phyloP scores from a whole-genome alignment of 2,888 invertebrate species.

The Microctonus hyperodae region DNA sequence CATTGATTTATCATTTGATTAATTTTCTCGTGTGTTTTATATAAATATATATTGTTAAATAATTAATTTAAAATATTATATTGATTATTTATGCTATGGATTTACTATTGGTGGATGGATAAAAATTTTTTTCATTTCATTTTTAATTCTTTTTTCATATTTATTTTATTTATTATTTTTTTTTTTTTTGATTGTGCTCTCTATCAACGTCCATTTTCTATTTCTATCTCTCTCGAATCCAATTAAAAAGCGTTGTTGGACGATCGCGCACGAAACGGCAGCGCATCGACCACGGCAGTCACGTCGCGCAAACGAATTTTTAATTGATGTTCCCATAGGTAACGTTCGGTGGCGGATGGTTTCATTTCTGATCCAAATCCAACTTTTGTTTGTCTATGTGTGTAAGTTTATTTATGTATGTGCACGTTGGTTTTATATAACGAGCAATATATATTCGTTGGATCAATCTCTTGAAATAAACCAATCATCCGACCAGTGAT shows the following conservation, averaged over 20 bases:
- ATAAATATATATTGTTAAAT: too few species aligned
- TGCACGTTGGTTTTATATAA: background rate
- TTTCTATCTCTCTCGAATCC: slow-evolving; percentile 55
- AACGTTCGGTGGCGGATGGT: background rate
- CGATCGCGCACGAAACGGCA: slow-evolving; percentile 57
- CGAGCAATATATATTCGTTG: background rate
- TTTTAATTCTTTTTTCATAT: too few species aligned
- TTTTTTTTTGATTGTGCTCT: slow-evolving; percentile 33
- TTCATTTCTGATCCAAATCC: slow-evolving; percentile 1
- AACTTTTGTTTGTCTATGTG: background rate
- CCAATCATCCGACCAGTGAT: background rate
- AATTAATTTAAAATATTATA: too few species aligned
- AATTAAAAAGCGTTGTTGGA: slow-evolving; percentile 57
- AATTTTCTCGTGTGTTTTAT: too few species aligned
- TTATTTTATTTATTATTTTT: slow-evolving; percentile 25
- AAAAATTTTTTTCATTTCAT: too few species aligned
- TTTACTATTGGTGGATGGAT: too few species aligned
- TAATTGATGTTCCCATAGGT: slow-evolving; percentile 58
- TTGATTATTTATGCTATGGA: too few species aligned
- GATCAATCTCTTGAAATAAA: slow-evolving; percentile 4
- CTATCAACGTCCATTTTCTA: slow-evolving; percentile 32
- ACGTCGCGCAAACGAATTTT: slow-evolving; percentile 53
- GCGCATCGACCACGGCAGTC: slow-evolving; percentile 53
- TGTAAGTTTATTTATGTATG: background rate
- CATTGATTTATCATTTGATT: background rate